Conservation (phyloP, 2,888 invertebrate species). For the Rhogogaster chlorosoma region DNA sequence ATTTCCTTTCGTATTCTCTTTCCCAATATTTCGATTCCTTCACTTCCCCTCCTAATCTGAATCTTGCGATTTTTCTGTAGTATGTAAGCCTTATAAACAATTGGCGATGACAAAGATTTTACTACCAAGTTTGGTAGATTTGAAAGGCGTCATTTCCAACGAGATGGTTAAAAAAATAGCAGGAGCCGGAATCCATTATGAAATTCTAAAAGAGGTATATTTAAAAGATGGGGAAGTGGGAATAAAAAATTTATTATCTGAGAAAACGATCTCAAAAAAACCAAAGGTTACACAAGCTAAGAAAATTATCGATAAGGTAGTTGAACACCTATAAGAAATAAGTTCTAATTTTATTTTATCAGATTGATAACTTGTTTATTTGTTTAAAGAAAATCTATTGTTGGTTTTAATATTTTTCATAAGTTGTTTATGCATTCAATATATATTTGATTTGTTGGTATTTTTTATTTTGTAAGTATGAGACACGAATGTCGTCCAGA, state of each 20-base stretch:
- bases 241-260: conserved; percentile 46
- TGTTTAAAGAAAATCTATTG: conserved; percentile 11
- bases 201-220: not conserved
- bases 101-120: not conserved
- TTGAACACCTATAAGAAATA: conserved; percentile 13
- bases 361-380: not conserved
- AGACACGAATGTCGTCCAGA: no score
- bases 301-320: conserved; percentile 48
- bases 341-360: not conserved
- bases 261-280: conserved; percentile 48
- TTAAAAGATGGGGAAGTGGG: conserved; percentile 35
- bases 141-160: not conserved
- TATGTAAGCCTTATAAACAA: conserved; percentile 15
- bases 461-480: no score
- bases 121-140: not conserved
- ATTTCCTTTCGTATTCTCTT: no score
- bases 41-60: no score
- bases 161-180: conserved; percentile 2
- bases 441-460: no score
- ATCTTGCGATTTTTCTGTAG: no score
- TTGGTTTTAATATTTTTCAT: conserved; percentile 24
- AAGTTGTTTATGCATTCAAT: conserved; percentile 4
- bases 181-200: conserved; percentile 9
- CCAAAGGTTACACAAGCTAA: conserved; percentile 49
- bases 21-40: no score